Base-by-base conservation (phyloP, 2,888 invertebrate species). In the Drosophila subsilvestris region DNA sequence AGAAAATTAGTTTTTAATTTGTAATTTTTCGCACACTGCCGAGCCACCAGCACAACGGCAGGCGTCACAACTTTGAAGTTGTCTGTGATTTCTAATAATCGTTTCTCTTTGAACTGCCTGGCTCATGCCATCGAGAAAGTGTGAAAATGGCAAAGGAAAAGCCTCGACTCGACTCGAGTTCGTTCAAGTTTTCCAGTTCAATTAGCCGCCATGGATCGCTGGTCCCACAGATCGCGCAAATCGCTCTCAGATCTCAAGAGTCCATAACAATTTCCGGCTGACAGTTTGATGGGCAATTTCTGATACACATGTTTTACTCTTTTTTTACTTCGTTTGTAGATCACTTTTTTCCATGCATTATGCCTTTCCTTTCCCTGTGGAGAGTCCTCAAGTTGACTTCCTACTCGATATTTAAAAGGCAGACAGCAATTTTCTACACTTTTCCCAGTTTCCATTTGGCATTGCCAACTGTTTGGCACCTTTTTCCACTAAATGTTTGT, bases 11-110 rank as follows among this genome's bases (percentile, higher is more conserved):
- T 63, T 74, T 74, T 65, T 68, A 75, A 70, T 80, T 62, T 63
- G 51, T 74, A 68, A 68, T 74, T 74, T 74, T 74, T 74, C 62
- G 74, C 72, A 65, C 63, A 47, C 58, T 55, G 49, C 20, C 12
- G n/a, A 32, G 3, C 29, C 32, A 37, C 6, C 32, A 5, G 32
- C 9, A 9, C 27, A 27, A 1, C 32, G 14, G 32, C 58, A 50
- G 61, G 59, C 74, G 48, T 74, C 65, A 37, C 37, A 77, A 70
- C 88, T 82, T 87, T 82, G 88, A 87, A 70, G 88, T 77, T 74
- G 63, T 29, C 55, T 68, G 70, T 57, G 59, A 68, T 77, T 75
- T 81, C 56, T 60, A 65, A 51, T 62, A 43, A 68, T 55, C 50
- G 63, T 69, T 72, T 83, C 75, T 62, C 63, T 80, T 80, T 80